Conservation (phyloP, 2,113 vertebrate genomes). For the Progne subis region DNA sequence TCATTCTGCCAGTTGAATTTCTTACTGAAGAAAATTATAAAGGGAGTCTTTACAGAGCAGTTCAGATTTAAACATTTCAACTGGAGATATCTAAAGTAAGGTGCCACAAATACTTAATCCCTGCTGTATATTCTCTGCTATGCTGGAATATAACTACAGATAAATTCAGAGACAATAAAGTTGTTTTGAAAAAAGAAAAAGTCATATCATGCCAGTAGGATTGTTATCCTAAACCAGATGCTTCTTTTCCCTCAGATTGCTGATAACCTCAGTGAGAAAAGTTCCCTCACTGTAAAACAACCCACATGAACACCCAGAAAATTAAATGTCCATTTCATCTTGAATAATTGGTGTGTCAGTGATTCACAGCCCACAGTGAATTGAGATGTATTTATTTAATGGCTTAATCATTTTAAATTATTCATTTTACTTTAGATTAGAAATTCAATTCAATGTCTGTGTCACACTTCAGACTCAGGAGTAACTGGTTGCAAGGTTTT, state of each 20-base stretch:
- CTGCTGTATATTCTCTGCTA: not conserved
- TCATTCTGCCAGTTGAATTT: not conserved
- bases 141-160: not conserved
- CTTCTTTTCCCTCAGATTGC: not conserved
- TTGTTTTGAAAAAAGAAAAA: not conserved
- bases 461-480: not conserved
- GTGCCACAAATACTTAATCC: not conserved
- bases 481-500: not conserved
- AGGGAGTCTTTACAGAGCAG: not conserved
- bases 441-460: not conserved
- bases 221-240: not conserved
- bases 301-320: not conserved
- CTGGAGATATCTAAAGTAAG: not conserved
- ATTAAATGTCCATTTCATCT: not conserved
- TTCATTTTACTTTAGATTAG: conserved; percentile 17
- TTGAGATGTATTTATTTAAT: conserved; percentile 14
- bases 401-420: conserved; percentile 22
- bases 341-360: not conserved
- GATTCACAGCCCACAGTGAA: not conserved
- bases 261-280: not conserved
- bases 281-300: not conserved
- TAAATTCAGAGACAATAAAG: not conserved
- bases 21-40: not conserved
- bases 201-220: not conserved
- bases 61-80: not conserved